Conservation (phyloP, 2,113 vertebrate genomes). For the Melanerpes aurifrons region DNA sequence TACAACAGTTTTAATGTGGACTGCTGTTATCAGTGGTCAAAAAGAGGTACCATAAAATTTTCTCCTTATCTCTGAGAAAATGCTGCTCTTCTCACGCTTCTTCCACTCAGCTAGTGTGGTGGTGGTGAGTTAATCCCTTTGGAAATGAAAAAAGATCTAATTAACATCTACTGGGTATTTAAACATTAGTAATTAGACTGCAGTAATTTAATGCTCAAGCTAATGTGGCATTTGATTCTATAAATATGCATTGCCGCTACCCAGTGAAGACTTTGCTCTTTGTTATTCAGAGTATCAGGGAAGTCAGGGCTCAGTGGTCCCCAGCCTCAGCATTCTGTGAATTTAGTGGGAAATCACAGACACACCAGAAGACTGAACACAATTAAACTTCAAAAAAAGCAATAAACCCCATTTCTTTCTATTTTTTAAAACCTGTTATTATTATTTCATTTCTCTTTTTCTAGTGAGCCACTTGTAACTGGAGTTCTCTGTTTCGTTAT, state of each 20-base stretch:
- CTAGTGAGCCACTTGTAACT: too few species aligned
- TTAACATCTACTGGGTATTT: neutral
- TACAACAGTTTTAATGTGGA: neutral
- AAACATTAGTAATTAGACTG: neutral
- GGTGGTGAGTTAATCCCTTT: neutral
- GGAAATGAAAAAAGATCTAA: neutral
- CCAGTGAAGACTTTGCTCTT: neutral
- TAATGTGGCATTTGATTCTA: neutral
- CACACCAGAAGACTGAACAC: neutral
- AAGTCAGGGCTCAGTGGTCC: neutral
- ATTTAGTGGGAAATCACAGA: neutral
- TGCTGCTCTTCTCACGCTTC: neutral
- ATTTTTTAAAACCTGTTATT: too few species aligned
- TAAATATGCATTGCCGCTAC: neutral
- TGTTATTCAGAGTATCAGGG: neutral
- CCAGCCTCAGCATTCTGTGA: neutral
- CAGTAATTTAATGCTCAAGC: neutral
- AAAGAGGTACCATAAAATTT: neutral
- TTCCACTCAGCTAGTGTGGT: neutral
- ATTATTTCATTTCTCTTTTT: too few species aligned
- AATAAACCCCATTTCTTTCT: too few species aligned
- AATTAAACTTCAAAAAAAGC: neutral
- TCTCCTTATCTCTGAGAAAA: neutral
- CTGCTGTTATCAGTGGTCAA: neutral
- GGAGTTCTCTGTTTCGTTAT: too few species aligned